Conservation (phyloP, 2,888 invertebrate species). For the Conus canariensis region DNA sequence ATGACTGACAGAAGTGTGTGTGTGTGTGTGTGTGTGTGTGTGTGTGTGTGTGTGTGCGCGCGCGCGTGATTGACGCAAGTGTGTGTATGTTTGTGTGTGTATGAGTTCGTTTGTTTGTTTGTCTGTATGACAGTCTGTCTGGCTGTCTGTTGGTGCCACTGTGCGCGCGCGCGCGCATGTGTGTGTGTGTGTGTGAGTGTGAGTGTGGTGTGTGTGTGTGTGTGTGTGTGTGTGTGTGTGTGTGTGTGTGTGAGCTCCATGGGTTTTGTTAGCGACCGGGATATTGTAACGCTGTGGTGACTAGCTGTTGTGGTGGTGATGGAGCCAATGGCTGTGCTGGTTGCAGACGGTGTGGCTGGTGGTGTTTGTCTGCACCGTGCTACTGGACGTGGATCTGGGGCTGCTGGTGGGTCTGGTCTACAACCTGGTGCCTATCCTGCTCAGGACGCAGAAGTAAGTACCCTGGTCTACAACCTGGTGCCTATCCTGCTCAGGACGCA, state of each 20-base stretch:
- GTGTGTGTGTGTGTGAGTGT: not conserved
- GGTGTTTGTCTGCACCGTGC: slow-evolving; percentile 87
- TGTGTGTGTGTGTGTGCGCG: not conserved
- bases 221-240: not conserved
- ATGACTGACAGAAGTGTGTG: not conserved
- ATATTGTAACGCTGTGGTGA: too few relatives aligned
- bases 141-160: not conserved
- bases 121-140: not conserved
- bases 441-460: slow-evolving; percentile 63
- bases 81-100: slow-evolving; percentile 14
- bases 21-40: not conserved
- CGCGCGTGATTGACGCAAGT: not conserved
- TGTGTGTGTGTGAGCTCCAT: too few relatives aligned
- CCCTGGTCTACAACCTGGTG: slow-evolving; percentile 55
- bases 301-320: too few relatives aligned
- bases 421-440: slow-evolving; percentile 48
- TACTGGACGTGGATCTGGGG: slow-evolving; percentile 90
- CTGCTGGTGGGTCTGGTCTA: slow-evolving; percentile 78
- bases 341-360: slow-evolving; percentile 83
- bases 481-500: slow-evolving; percentile 60
- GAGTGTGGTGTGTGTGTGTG: not conserved
- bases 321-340: not conserved
- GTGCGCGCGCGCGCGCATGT: not conserved
- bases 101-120: too few relatives aligned
- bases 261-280: too few relatives aligned